Evolutionary conservation across 1,140 invertebrate species (phyloP).

Genomic region (Vanessa tameamea): DNA sequence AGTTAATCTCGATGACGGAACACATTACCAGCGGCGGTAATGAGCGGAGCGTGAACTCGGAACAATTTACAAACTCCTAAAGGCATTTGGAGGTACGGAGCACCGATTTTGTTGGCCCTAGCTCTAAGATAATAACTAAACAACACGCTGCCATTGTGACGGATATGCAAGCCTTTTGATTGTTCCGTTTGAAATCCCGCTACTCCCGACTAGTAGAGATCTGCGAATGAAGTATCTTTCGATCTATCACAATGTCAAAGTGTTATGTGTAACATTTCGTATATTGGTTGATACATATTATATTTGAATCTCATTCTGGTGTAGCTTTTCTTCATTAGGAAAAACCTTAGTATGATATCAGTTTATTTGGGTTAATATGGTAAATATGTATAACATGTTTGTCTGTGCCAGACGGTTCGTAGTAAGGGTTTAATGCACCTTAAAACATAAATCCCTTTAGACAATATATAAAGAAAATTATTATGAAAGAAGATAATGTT

Average conservation of each 20-base stretch:
- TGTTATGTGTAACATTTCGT: no score
- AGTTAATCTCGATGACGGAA: slow-evolving; percentile 80
- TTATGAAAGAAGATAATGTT: slow-evolving; percentile 55
- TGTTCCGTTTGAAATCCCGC: slow-evolving; percentile 32
- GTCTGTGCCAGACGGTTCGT: no score
- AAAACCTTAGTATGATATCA: no score
- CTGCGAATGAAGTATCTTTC: background rate
- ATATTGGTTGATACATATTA: background rate
- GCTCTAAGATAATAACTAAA: slow-evolving; percentile 50
- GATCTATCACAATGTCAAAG: background rate
- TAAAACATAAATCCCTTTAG: slow-evolving; percentile 8
- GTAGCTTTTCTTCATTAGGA: no score
- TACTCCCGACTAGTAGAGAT: background rate
- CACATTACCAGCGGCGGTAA: slow-evolving; percentile 70
- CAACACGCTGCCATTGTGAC: slow-evolving; percentile 54
- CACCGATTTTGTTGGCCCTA: slow-evolving; percentile 47
- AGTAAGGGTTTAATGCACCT: background rate
- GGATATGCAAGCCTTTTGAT: slow-evolving; percentile 46
- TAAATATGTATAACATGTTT: no score
- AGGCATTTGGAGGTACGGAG: slow-evolving; percentile 61
- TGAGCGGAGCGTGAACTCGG: slow-evolving; percentile 71
- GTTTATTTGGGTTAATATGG: no score
- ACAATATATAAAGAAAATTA: slow-evolving; percentile 35
- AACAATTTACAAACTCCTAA: slow-evolving; percentile 76
- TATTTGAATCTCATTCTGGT: background rate